Evolutionary conservation across 2,113 vertebrate species (phyloP), one percentile per base, ranked within the genome.

Genomic region (Natator depressus): DNA sequence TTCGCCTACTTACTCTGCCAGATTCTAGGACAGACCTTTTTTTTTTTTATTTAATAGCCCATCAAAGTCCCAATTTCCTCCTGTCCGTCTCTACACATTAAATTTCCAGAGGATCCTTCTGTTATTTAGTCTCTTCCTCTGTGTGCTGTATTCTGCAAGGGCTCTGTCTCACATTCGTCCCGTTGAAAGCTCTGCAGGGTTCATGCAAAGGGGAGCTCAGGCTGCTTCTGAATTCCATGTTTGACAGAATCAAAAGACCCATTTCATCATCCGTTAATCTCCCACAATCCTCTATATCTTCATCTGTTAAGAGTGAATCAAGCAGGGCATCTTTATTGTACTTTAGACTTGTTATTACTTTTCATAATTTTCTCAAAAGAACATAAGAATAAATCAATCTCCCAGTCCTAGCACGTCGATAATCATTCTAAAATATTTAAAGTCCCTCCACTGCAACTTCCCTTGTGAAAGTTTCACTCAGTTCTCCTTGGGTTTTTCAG

Each of bases 351-450:
- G 90, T 97, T 98, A 98, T 96, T 98, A 93, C 94, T 97, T 98
- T 98, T 96, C 96, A 97, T 96, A 95, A 88, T 97, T 97, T 97
- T 85, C 97, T 96, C 93, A 92, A 88, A 97, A 97, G 97, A 97
- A 95, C 88, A 87, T 93, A 96, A 93, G 95, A 96, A 93, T 93
- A 93, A 97, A 97, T 89, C 96, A 97, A 95, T 97, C 95, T 95
- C 78, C 69, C 88, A 89, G 80, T 85, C 91, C 91, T 98, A 97
- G 96, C 91, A 97, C 85, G 95, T 80, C 97, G 95, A 93, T 97
- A 96, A 97, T 96, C 3, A 4, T 88, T 94, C 85, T 94, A 94
- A 97, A 98, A 96, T 96, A 97, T 93, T 98, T 97, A 93, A 97
- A 95, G 82, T 90, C 53, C 53, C 59, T 90, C 49, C 53, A 11